Evolutionary conservation across 2,113 vertebrate genomes (phyloP).

Genomic region (Piprites chloris): DNA sequence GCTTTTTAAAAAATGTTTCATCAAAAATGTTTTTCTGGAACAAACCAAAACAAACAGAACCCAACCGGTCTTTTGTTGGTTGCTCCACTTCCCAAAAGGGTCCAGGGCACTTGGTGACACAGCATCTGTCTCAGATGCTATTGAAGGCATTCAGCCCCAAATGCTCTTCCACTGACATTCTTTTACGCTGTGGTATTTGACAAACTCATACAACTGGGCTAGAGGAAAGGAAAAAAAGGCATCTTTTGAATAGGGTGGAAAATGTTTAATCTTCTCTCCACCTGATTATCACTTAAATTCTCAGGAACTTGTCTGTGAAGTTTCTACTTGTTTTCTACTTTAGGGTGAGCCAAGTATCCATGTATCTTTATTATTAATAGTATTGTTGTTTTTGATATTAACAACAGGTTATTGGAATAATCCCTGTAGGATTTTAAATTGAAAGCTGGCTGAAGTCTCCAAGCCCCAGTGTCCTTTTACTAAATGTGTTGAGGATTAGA

Average conservation of each 20-base stretch:
- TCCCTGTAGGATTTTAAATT: neutral
- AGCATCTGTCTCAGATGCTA: constrained; percentile 25
- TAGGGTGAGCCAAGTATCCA: neutral
- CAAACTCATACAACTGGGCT: neutral
- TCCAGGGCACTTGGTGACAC: neutral
- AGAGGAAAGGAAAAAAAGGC: neutral
- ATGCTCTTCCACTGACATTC: neutral
- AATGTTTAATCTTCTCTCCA: constrained; percentile 22
- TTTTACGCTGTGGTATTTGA: constrained; percentile 41
- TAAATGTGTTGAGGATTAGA: neutral
- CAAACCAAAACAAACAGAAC: constrained; percentile 55
- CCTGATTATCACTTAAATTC: neutral
- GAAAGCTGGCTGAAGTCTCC: neutral
- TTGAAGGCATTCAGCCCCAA: constrained; percentile 10
- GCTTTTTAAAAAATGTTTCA: neutral
- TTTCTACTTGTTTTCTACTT: neutral
- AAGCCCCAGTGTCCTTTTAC: neutral
- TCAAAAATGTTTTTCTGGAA: constrained; percentile 44
- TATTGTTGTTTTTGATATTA: neutral
- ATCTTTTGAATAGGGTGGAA: neutral
- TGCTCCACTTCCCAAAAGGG: neutral
- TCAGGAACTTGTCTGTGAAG: neutral
- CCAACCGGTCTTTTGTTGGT: neutral
- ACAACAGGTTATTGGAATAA: neutral
- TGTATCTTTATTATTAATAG: neutral